Percentiles rank a stretch among this genome's conserved stretches.
Evolutionary conservation across 1,140 invertebrate genomes (phyloP).

Genomic region (Drosophila bifasciata): DNA sequence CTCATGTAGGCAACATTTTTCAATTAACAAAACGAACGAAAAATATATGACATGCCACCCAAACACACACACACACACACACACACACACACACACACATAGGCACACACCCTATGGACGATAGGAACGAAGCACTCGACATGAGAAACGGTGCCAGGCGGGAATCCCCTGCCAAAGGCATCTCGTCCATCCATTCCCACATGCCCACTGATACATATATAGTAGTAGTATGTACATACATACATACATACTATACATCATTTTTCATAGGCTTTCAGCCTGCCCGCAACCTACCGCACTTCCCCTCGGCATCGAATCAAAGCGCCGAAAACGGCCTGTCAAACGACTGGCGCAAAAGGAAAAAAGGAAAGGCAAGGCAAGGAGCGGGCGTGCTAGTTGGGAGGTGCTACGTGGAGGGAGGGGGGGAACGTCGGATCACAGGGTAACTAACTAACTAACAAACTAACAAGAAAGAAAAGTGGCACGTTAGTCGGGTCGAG

Average conservation of each 20-base stretch:
- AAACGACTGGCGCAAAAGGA: conserved; percentile 42
- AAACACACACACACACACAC: conserved; percentile 46
- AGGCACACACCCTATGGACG: conserved; percentile 14
- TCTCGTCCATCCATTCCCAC: background rate
- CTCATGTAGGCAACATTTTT: conserved; percentile 78
- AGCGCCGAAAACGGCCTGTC: conserved; percentile 72
- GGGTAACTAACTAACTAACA: conserved; percentile 59
- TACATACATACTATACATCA: conserved; percentile 42
- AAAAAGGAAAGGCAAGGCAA: background rate
- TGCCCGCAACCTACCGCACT: conserved; percentile 28
- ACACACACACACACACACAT: conserved; percentile 21
- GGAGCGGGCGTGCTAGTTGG: background rate
- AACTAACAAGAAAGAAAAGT: conserved; percentile 41
- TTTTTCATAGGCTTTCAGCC: conserved; percentile 70
- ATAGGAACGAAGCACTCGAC: conserved; percentile 31
- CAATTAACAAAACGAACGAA: conserved; percentile 82
- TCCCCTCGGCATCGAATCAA: conserved; percentile 60
- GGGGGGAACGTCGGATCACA: conserved; percentile 14
- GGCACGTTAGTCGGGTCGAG: background rate
- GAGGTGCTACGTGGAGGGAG: background rate
- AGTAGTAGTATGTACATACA: conserved; percentile 8
- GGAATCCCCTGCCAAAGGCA: background rate
- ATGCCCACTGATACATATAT: background rate
- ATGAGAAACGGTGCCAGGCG: conserved; percentile 58
- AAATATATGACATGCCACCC: conserved; percentile 78